Evolutionary conservation across 1,140 invertebrate species (phyloP), one percentile per base, ranked within the genome.

Genomic region (Bombus fervidus): DNA sequence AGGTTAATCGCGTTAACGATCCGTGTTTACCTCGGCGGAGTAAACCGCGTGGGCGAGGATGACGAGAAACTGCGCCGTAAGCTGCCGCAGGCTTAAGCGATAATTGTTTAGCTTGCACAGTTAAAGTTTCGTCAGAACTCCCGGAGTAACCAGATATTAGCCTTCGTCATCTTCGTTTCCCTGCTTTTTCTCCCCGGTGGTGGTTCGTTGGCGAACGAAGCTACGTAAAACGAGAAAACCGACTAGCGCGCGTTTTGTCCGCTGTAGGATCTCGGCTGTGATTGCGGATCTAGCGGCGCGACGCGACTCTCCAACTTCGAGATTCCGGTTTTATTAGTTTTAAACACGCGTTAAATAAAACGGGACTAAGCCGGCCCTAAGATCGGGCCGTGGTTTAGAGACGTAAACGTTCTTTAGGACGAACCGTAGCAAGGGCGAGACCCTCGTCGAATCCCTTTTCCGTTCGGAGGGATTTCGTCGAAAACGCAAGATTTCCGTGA

Each of bases 271-370:
- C 86, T 84, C 57, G 34, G 59, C 85, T 90, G 71, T 88, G 88
- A 92, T 92, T 91, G 87, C 86, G 77, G 83, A 91, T 90, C 90
- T 80, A 39, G 73, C 41, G 74, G 25, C 37, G 73, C 62, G 59
- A 59, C 22, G 74, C 68, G 34, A 59, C 34, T 37, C 73, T 66
- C 53, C 72, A 89, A 86, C 84, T 81, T 82, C 28, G 66, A 37
- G 28, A 2, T 41, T 18, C 47, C 77, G 66, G 43, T 95, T 95
- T 95, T 94, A 95, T 94, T 93, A 94, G 93, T 95, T 95, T 95
- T 94, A 95, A 95, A 95, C 93, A 94, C 93, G 93, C 94, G 92
- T 95, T 95, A 95, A 94, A 95, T 95, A 94, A 94, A 94, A 93
- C 92, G 85, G 82, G 86, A 83, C 90, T 92, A 92, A 93, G 91